These are phyloP conservation scores for Drosophila anomelani DNA, from an alignment of 2,888 invertebrate species.

Conservation along the genomic window DNA sequence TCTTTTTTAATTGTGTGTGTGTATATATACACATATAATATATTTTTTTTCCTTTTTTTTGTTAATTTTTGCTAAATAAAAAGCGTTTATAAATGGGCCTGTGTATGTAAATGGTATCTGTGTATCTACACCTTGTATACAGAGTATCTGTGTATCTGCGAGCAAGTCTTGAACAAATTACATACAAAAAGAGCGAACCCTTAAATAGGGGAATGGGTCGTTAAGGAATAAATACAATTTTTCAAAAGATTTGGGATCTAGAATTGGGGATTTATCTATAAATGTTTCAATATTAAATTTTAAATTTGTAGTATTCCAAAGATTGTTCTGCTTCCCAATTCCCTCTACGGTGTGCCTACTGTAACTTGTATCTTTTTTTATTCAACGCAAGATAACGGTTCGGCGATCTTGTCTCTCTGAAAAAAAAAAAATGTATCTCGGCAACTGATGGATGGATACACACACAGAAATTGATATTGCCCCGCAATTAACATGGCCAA, in stretches of 20 bases:
- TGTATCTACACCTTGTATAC: conserved; percentile 18
- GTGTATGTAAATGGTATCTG: conserved; percentile 35
- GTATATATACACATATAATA: background rate
- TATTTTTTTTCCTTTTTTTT: background rate
- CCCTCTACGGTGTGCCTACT: background rate
- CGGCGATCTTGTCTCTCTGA: conserved; percentile 35
- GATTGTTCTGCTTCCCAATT: background rate
- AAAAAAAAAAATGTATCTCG: conserved; percentile 6
- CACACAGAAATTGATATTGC: conserved; percentile 53
- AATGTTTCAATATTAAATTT: too few relatives aligned
- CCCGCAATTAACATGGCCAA: conserved; percentile 57
- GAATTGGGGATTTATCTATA: too few relatives aligned
- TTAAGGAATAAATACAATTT: background rate
- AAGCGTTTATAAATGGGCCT: conserved; percentile 8
- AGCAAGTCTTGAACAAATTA: conserved; percentile 31
- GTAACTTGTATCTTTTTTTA: conserved; percentile 13
- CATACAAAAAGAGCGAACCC: conserved; percentile 5
- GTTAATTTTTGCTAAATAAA: conserved; percentile 8
- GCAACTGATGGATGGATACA: conserved; percentile 46
- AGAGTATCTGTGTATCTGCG: conserved; percentile 32
- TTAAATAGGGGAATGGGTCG: background rate
- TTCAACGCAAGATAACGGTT: conserved; percentile 39
- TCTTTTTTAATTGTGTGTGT: conserved; percentile 24
- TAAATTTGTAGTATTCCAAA: background rate
- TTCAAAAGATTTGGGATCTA: background rate